phyloP scores from a whole-genome alignment of 2,888 invertebrate genomes.

The Drosophila bunnanda region DNA sequence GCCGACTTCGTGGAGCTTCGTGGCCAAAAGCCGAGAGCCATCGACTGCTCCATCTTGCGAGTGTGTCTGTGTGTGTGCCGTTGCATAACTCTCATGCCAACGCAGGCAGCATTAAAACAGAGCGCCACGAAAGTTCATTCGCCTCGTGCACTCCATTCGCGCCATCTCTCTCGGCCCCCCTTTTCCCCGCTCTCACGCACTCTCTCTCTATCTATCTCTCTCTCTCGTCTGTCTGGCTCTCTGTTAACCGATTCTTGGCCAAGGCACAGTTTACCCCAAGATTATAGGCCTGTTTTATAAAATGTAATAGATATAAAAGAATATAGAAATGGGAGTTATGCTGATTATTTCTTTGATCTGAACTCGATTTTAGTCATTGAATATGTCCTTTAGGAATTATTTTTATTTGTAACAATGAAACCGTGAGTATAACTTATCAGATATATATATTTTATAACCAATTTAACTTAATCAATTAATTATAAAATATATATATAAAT shows the following conservation, averaged over 20 bases:
- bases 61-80: constrained; percentile 62
- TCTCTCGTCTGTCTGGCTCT: constrained; percentile 53
- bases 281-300: background rate
- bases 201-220: constrained; percentile 16
- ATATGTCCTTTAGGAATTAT: too few relatives aligned
- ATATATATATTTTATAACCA: background rate
- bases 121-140: constrained; percentile 81
- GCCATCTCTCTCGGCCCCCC: constrained; percentile 19
- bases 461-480: too few relatives aligned
- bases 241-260: constrained; percentile 52
- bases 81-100: constrained; percentile 83
- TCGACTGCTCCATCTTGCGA: constrained; percentile 48
- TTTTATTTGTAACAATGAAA: too few relatives aligned
- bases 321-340: background rate
- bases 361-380: too few relatives aligned
- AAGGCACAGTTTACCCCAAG: constrained; percentile 6
- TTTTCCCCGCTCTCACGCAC: constrained; percentile 4
- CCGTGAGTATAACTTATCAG: background rate
- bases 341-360: background rate
- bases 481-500: too few relatives aligned
- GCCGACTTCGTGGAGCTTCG: constrained; percentile 63
- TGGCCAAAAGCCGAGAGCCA: constrained; percentile 58
- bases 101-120: constrained; percentile 59
- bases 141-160: constrained; percentile 83
- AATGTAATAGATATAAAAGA: too few relatives aligned